Percentiles rank a stretch among this genome's conserved stretches.
phyloP scores from a whole-genome alignment of 2,888 invertebrate species.

The Aphrophora alni region DNA sequence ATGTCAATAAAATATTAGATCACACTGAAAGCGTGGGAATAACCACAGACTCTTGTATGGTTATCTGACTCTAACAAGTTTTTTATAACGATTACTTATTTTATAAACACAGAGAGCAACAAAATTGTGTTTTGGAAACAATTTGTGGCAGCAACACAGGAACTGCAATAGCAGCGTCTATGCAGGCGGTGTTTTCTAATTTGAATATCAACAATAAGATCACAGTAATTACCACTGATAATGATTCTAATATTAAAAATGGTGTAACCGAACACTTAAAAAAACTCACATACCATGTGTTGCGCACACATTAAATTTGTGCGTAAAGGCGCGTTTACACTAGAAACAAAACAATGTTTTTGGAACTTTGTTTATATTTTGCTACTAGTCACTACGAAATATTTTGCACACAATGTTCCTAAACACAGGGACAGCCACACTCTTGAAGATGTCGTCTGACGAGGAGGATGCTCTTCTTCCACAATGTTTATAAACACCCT shows the following conservation, averaged over 20 bases:
- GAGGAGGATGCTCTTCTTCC: too few species aligned
- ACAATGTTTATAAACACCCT: too few species aligned
- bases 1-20: constrained; percentile 44
- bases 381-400: too few species aligned
- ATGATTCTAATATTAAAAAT: constrained; percentile 51
- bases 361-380: too few species aligned
- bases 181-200: constrained; percentile 47
- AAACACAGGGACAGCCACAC: too few species aligned
- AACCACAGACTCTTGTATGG: constrained; percentile 53
- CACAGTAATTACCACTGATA: constrained; percentile 50
- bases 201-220: too few species aligned
- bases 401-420: too few species aligned
- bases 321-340: too few species aligned
- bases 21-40: constrained; percentile 44
- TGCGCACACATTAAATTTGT: constrained; percentile 49
- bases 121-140: constrained; percentile 45
- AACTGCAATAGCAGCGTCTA: constrained; percentile 41
- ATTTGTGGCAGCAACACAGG: constrained; percentile 43
- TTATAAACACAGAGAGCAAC: constrained; percentile 44
- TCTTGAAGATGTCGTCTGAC: too few species aligned
- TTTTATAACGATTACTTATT: constrained; percentile 49
- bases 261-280: constrained; percentile 48
- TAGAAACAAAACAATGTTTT: too few species aligned
- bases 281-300: constrained; percentile 51
- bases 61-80: constrained; percentile 49